Evolutionary conservation across 2,888 invertebrate species (phyloP), one percentile per base, ranked within the genome.

Genomic region (Ellobium chinense): DNA sequence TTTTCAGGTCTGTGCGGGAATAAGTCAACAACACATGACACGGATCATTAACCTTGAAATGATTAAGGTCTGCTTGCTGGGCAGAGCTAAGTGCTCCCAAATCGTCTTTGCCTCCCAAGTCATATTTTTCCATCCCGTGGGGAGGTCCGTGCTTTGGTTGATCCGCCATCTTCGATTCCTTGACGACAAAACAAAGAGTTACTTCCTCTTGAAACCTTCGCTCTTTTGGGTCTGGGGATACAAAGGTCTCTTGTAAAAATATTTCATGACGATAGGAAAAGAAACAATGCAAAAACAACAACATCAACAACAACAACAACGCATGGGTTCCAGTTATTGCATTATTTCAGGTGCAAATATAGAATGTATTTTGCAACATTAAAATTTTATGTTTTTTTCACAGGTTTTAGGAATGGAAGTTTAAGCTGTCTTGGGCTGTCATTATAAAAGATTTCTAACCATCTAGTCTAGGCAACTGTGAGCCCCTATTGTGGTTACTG

Each of bases 41-140:
- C 46, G 7, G 46, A 65, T 46, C 14, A 39, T 34, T 14, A 34
- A 92, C 92, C 91, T 92, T 92, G 72, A 91, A 91, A 74, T 88
- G 86, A 78, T 92, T 92, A 2, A 92, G 85, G 82, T 91, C 90
- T 77, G 89, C 88, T 84, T 92, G 92, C 78, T 92, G 92, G 24
- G 91, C 90, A 74, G 87, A 83, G 80, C 91, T 92, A 0, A 92
- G 81, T 5, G 91, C 92, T 58, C 92, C 92, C 9, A 92, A 86
- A 78, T 92, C 89, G 70, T 84, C 85, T n/a, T 79, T 81, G 12
- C 89, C 89, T 0, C 89, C 89, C 63, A 91, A 80, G 88, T 92
- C 92, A 81, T 92, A 92, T 12, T 90, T 89, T 86, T 92, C 92
- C 92, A 92, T 92, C 34, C 92, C 92, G 72, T 89, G 88, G 29